Percentiles rank a stretch among this genome's conserved stretches.
These are phyloP conservation scores for Calonectris borealis DNA, from an alignment of 2,113 vertebrate genomes.

Conservation along the genomic window DNA sequence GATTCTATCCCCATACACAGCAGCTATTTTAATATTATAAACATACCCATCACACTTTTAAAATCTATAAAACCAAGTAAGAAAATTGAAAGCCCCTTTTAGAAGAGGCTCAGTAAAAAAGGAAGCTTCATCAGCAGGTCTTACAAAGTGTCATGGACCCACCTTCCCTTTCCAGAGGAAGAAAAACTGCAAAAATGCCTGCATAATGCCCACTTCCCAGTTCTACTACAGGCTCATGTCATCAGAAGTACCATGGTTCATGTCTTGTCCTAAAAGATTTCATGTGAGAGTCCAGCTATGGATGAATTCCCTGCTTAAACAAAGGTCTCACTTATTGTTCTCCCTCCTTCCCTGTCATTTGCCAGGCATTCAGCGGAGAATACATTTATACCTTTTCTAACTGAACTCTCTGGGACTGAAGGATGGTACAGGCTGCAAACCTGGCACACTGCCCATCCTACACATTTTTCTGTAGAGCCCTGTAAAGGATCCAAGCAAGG, in stretches of 20 bases:
- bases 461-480: not conserved
- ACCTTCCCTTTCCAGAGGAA: not conserved
- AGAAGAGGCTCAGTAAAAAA: not conserved
- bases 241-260: not conserved
- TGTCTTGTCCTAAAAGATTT: not conserved
- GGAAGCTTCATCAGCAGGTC: not conserved
- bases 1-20: not conserved
- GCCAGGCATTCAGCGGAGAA: not conserved
- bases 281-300: not conserved
- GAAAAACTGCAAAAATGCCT: not conserved
- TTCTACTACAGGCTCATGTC: rapidly evolving
- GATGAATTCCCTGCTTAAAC: not conserved
- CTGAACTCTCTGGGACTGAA: not conserved
- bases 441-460: not conserved
- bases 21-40: not conserved
- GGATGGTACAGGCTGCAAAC: not conserved
- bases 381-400: not conserved
- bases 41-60: not conserved
- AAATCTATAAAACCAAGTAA: not conserved
- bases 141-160: not conserved
- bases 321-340: not conserved
- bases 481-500: not conserved
- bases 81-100: not conserved
- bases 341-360: not conserved
- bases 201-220: not conserved